Conservation (phyloP, 2,888 invertebrate genomes). For the Neocrepidodera transversa region DNA sequence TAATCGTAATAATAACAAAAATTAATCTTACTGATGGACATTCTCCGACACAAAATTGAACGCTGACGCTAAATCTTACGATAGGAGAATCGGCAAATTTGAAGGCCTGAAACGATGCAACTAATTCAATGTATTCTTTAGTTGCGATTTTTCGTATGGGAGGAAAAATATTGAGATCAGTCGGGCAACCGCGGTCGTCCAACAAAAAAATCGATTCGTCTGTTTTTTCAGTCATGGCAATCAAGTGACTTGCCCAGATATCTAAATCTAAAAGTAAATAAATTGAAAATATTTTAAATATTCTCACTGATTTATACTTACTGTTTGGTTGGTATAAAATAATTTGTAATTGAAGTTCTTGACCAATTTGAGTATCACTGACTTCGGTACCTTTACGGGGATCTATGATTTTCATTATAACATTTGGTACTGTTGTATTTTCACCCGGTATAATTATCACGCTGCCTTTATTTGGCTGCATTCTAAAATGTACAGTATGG, state of each 20-base stretch:
- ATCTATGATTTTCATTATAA: constrained; percentile 68
- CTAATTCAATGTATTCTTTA: constrained; percentile 59
- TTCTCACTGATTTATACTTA: constrained; percentile 10
- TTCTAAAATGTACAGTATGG: too few relatives aligned
- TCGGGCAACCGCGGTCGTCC: constrained; percentile 82
- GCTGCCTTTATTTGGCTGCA: constrained; percentile 60
- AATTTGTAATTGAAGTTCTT: constrained; percentile 70
- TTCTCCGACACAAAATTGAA: constrained; percentile 77
- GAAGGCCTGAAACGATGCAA: constrained; percentile 80
- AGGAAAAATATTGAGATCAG: constrained; percentile 68
- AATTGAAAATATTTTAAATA: not conserved
- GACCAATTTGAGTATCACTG: constrained; percentile 72
- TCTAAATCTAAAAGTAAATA: constrained; percentile 61
- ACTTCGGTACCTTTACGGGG: constrained; percentile 65
- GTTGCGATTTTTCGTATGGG: constrained; percentile 58
- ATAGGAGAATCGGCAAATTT: constrained; percentile 86
- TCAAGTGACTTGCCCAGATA: constrained; percentile 78
- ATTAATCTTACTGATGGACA: constrained; percentile 74
- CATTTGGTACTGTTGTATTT: constrained; percentile 60
- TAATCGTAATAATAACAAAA: constrained; percentile 10
- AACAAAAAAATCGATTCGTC: constrained; percentile 77
- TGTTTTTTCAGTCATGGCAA: constrained; percentile 79
- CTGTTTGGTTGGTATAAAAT: constrained; percentile 57
- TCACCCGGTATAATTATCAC: constrained; percentile 61
- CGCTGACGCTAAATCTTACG: constrained; percentile 81